Base-by-base conservation (phyloP, 2,113 vertebrate genomes). In the Sakesphorus luctuosus region DNA sequence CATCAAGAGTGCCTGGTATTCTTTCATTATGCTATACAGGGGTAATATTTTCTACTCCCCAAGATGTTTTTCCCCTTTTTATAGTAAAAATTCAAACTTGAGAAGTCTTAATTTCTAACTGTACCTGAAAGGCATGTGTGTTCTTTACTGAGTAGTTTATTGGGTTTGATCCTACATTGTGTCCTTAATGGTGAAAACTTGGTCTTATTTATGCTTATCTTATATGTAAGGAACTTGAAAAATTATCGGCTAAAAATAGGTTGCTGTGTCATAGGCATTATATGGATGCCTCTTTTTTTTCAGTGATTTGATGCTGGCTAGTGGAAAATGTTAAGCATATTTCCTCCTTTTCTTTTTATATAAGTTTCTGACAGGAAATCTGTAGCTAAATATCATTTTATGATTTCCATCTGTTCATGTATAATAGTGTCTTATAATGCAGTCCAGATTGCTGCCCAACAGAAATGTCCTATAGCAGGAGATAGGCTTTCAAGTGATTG, bases 371-470 rank as follows among this genome's bases (percentile, higher is more conserved):
- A 97, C 96, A 97, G 95, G 88, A 97, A 98, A 96, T 98, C 97
- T 98, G 97, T 97, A 95, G 97, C 97, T 97, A 97, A 98, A 97
- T 98, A 97, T 95, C 96, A 97, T 94, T 97, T 97, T 96, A 96
- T 98, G 90, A 96, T 97, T 98, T 98, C 98, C 97, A 97, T 98
- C 98, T 98, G 97, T 97, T 98, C 91, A 55, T 96, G 88, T 97
- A 94, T 96, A 98, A 97, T 97, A 88, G 94, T 96, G 97, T 97
- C 97, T 81, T 97, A 93, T 96, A 94, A 91, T 95, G 92, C 66
- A 91, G 93, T 93, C 90, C 97, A 98, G 96, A 98, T 97, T 98
- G 97, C 90, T 91, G 25, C 95, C 91, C 93, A 85, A 78, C 91
- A 87, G 96, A 97, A 97, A 96, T 96, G 91, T 95, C 94, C 96